These are phyloP conservation scores for Diabrotica undecimpunctata DNA, from an alignment of 1,140 invertebrate genomes.

Conservation along the genomic window DNA sequence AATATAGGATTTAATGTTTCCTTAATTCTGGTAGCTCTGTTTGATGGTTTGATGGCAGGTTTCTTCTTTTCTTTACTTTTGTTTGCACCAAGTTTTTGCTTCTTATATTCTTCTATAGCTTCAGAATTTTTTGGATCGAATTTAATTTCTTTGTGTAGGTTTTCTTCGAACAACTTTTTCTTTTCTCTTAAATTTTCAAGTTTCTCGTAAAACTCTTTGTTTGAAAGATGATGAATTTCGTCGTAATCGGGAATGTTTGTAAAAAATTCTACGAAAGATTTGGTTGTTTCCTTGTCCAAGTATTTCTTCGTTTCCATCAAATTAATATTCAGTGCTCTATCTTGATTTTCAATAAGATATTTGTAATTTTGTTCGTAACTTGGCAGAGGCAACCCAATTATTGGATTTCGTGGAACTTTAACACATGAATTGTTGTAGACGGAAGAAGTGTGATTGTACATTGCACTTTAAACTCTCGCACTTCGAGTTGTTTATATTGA, in stretches of 20 bases:
- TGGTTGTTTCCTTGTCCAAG: constrained; percentile 30
- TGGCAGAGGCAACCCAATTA: constrained; percentile 60
- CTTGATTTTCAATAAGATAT: constrained; percentile 42
- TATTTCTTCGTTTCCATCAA: constrained; percentile 28
- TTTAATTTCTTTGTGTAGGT: constrained; percentile 52
- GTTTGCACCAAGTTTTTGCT: constrained; percentile 32
- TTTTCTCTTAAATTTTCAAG: constrained; percentile 61
- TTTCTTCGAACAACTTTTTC: constrained; percentile 56
- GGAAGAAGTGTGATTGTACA: constrained; percentile 49
- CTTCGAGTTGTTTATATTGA: constrained; percentile 1
- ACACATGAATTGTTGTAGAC: constrained; percentile 61
- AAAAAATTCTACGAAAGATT: constrained; percentile 62
- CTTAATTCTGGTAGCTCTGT: constrained; percentile 32
- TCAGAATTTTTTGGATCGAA: constrained; percentile 42
- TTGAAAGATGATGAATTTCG: constrained; percentile 64
- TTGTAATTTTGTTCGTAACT: constrained; percentile 58
- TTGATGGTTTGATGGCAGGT: constrained; percentile 28
- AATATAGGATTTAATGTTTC: background rate
- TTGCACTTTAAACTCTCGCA: constrained; percentile 19
- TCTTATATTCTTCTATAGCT: constrained; percentile 43
- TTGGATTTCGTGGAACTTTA: constrained; percentile 61
- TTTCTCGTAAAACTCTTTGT: constrained; percentile 63
- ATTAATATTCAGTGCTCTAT: constrained; percentile 33
- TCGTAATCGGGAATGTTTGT: constrained; percentile 67
- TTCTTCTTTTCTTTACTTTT: constrained; percentile 19